phyloP scores from a whole-genome alignment of 2,888 invertebrate genomes.

The Hoplodrina ambigua region DNA sequence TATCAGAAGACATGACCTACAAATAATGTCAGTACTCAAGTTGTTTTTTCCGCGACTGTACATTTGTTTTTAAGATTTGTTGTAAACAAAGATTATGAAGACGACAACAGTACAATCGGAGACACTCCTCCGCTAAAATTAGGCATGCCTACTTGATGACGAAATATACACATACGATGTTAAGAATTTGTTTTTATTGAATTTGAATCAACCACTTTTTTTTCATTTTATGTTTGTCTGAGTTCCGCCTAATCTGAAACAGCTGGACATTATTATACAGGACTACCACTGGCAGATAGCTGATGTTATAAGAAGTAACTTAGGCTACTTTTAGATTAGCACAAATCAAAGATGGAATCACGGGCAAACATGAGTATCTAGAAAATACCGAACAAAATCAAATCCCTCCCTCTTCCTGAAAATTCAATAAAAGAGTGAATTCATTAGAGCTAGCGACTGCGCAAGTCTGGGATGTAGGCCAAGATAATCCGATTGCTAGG shows the following conservation, averaged over 20 bases:
- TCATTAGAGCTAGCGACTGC: slow-evolving; percentile 12
- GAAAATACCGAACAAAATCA: background rate
- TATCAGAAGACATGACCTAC: slow-evolving; percentile 1
- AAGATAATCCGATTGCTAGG: slow-evolving; percentile 48
- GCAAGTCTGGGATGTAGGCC: slow-evolving; percentile 35
- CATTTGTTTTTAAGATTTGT: slow-evolving; percentile 8
- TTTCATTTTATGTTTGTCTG: too few species aligned
- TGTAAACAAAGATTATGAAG: slow-evolving; percentile 33
- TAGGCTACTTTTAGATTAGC: too few species aligned
- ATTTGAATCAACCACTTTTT: too few species aligned
- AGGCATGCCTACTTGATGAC: slow-evolving; percentile 18
- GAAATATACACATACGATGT: slow-evolving; percentile 1
- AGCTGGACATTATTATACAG: too few species aligned
- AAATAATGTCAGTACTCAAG: background rate
- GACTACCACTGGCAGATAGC: too few species aligned
- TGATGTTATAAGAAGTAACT: too few species aligned
- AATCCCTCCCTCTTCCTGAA: background rate
- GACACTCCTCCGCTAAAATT: slow-evolving; percentile 40
- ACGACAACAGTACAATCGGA: slow-evolving; percentile 1
- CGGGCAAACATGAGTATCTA: too few species aligned
- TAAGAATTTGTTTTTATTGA: background rate
- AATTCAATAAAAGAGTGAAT: slow-evolving; percentile 11
- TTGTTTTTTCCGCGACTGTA: slow-evolving; percentile 9
- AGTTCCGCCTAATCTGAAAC: too few species aligned
- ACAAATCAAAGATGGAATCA: too few species aligned